A percentile compares a stretch with the other conserved stretches of the same genome.
Conservation (phyloP, 2,113 vertebrate genomes). For the Phoxinus phoxinus region DNA sequence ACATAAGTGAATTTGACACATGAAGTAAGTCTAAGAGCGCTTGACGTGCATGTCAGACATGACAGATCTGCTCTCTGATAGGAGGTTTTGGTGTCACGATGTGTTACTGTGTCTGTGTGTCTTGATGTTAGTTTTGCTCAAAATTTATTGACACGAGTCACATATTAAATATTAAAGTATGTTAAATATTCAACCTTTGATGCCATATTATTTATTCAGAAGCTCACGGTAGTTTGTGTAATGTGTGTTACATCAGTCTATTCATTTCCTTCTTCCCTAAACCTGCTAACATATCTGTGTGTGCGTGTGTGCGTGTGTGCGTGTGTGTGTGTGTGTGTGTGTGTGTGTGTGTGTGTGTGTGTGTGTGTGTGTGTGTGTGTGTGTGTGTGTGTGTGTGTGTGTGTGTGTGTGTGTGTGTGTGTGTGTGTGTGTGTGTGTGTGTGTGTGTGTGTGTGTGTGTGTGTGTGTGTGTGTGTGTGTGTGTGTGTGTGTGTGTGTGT, state of each 20-base stretch:
- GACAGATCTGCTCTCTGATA: not conserved
- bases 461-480: too few relatives aligned
- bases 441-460: too few relatives aligned
- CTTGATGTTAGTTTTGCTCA: constrained; percentile 10
- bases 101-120: not conserved
- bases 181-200: constrained; percentile 29
- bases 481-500: too few relatives aligned
- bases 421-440: too few relatives aligned
- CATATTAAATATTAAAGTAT: constrained; percentile 39
- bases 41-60: not conserved
- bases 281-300: not conserved
- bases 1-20: not conserved
- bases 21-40: not conserved
- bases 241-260: constrained; percentile 30
- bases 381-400: too few relatives aligned
- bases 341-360: not conserved
- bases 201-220: constrained; percentile 34
- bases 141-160: constrained; percentile 10
- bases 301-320: constrained; percentile 30
- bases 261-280: constrained; percentile 5
- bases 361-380: too few relatives aligned
- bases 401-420: too few relatives aligned
- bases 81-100: not conserved
- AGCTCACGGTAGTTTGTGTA: constrained; percentile 15
- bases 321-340: not conserved